These are phyloP conservation scores for Erynnis tages DNA, from an alignment of 2,888 invertebrate genomes.

Conservation along the genomic window DNA sequence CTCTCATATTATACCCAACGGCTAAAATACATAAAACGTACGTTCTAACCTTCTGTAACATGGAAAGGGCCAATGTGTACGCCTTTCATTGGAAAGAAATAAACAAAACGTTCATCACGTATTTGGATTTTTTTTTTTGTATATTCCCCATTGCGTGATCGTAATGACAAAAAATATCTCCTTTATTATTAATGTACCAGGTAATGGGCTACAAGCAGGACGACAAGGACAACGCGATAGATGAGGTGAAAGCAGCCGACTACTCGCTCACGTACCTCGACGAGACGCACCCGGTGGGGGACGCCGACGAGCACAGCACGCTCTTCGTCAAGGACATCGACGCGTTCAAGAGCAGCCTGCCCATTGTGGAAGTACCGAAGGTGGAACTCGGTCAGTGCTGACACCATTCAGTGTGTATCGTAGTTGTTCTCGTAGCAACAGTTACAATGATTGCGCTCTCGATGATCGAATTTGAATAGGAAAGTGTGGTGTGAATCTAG, in stretches of 20 bases:
- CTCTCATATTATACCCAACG: too few relatives aligned
- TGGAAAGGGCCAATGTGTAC: too few relatives aligned
- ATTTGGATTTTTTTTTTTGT: too few relatives aligned
- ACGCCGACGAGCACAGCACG: constrained; percentile 44
- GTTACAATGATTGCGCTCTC: background rate
- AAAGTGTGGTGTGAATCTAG: background rate
- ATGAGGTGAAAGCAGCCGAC: constrained; percentile 36
- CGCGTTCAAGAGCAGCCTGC: constrained; percentile 48
- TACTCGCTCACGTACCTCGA: constrained; percentile 53
- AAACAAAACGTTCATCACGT: too few relatives aligned
- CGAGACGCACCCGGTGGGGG: constrained; percentile 47
- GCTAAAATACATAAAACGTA: too few relatives aligned
- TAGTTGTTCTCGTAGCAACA: background rate
- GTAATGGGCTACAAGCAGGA: constrained; percentile 60
- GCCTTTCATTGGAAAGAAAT: too few relatives aligned
- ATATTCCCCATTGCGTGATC: too few relatives aligned
- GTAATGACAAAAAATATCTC: too few relatives aligned
- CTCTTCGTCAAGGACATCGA: constrained; percentile 57
- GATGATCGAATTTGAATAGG: background rate
- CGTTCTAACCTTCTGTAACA: too few relatives aligned
- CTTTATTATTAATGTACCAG: constrained; percentile 35
- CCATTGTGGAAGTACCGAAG: constrained; percentile 48
- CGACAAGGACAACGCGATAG: constrained; percentile 35
- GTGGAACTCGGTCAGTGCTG: constrained; percentile 56
- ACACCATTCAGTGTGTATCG: constrained; percentile 15